These are phyloP conservation scores for Megaleporinus macrocephalus DNA, from an alignment of 2,113 vertebrate species.

Conservation along the genomic window DNA sequence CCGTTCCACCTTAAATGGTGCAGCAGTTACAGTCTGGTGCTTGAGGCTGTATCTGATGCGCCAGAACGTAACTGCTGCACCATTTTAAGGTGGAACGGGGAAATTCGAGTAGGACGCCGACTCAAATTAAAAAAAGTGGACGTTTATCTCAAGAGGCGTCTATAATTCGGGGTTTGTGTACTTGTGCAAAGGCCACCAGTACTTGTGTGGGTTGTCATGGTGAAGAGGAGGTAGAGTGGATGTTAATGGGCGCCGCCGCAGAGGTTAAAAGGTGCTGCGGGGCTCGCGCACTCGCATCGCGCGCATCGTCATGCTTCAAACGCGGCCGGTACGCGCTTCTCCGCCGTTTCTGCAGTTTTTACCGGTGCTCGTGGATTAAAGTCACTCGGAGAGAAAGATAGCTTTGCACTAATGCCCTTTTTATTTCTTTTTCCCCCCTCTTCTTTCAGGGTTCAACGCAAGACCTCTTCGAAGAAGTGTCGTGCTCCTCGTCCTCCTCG, in stretches of 20 bases:
- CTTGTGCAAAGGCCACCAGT: neutral
- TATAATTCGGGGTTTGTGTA: constrained; percentile 18
- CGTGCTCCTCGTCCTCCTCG: constrained; percentile 77
- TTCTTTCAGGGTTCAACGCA: constrained; percentile 74
- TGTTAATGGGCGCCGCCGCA: constrained; percentile 39
- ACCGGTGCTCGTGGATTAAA: too few relatives aligned
- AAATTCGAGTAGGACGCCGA: too few relatives aligned
- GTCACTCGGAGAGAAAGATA: too few relatives aligned
- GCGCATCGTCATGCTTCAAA: neutral
- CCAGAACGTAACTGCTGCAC: too few relatives aligned
- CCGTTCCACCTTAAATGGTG: too few relatives aligned
- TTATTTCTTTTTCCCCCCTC: neutral
- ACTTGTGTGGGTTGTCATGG: constrained; percentile 32
- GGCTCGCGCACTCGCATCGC: constrained; percentile 8
- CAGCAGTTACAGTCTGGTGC: too few relatives aligned
- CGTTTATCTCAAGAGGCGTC: constrained; percentile 17
- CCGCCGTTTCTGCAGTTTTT: too few relatives aligned
- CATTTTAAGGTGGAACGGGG: too few relatives aligned
- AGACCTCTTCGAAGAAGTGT: constrained; percentile 81
- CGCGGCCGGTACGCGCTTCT: neutral
- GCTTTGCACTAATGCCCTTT: too few relatives aligned
- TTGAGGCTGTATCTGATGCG: too few relatives aligned
- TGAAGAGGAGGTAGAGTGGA: constrained; percentile 18
- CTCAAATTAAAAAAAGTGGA: too few relatives aligned
- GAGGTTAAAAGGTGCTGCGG: constrained; percentile 55